Percentiles rank a stretch among this genome's conserved stretches.
Conservation (phyloP, 2,113 vertebrate species). For the Theristicus caerulescens region DNA sequence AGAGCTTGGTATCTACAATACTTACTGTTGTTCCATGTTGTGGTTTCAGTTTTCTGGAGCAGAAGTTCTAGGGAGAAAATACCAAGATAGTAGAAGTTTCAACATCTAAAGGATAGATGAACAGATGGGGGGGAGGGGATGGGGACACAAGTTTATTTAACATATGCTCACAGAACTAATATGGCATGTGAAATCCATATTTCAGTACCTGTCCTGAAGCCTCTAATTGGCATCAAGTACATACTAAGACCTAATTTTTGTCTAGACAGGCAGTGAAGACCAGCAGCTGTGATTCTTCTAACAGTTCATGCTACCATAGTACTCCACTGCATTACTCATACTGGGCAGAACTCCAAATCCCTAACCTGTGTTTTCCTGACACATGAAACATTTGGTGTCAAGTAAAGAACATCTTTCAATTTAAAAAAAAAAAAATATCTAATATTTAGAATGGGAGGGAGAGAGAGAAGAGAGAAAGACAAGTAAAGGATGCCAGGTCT, state of each 20-base stretch:
- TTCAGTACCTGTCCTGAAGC: background rate
- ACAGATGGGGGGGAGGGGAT: fast-evolving
- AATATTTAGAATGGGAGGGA: background rate
- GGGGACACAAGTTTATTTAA: background rate
- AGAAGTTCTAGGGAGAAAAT: background rate
- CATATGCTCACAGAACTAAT: background rate
- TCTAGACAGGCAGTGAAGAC: background rate
- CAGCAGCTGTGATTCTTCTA: background rate
- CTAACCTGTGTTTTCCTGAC: background rate
- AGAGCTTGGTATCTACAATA: background rate
- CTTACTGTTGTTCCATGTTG: background rate
- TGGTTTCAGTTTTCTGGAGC: background rate
- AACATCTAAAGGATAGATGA: background rate
- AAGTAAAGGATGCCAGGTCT: background rate
- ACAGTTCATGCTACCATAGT: background rate
- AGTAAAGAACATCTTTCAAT: background rate
- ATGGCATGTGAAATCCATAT: background rate
- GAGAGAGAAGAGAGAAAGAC: background rate
- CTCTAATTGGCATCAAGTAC: background rate
- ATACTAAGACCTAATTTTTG: background rate
- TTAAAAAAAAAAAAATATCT: background rate
- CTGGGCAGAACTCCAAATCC: background rate
- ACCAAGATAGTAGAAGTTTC: background rate
- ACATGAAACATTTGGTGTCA: background rate
- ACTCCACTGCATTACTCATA: background rate